Evolutionary conservation across 2,797 vertebrate species (phyloP).

Genomic region (Hapalemur alaotrensis): DNA sequence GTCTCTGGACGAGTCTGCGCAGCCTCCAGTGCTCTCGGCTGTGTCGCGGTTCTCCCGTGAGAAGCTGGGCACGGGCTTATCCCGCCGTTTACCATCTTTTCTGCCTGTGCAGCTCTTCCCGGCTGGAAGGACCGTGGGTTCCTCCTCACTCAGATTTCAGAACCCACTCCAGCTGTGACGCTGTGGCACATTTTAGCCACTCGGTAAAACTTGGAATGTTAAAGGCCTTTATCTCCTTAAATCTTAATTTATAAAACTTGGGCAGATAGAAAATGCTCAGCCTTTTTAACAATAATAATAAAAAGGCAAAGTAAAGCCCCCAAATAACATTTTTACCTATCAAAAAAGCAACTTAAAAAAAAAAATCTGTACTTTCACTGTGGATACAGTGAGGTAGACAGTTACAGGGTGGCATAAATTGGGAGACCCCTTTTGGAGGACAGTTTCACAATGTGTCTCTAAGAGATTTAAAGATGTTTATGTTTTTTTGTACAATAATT

Average conservation of each 20-base stretch:
- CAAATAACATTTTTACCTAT: not conserved
- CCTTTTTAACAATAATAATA: not conserved
- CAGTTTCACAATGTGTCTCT: not conserved
- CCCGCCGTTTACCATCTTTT: fast-evolving
- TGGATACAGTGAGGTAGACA: not conserved
- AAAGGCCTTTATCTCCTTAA: not conserved
- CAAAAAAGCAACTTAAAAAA: not conserved
- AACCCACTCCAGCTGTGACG: fast-evolving
- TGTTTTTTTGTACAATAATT: not conserved
- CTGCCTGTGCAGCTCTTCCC: fast-evolving
- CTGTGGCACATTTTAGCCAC: not conserved
- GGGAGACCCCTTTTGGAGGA: too few relatives aligned
- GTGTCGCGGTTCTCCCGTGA: fast-evolving
- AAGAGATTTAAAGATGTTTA: not conserved
- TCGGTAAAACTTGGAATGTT: not conserved
- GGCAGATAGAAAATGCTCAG: not conserved
- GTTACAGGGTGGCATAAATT: fast-evolving
- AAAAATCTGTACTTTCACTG: not conserved
- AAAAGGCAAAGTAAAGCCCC: not conserved
- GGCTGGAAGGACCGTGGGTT: not conserved
- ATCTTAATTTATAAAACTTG: not conserved
- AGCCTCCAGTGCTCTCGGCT: fast-evolving
- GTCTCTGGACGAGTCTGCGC: not conserved
- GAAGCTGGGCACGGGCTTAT: fast-evolving
- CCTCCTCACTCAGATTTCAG: not conserved